A percentile compares a stretch with the other conserved stretches of the same genome.
Conservation (phyloP, 1,140 invertebrate genomes). For the Drosophila athabasca region DNA sequence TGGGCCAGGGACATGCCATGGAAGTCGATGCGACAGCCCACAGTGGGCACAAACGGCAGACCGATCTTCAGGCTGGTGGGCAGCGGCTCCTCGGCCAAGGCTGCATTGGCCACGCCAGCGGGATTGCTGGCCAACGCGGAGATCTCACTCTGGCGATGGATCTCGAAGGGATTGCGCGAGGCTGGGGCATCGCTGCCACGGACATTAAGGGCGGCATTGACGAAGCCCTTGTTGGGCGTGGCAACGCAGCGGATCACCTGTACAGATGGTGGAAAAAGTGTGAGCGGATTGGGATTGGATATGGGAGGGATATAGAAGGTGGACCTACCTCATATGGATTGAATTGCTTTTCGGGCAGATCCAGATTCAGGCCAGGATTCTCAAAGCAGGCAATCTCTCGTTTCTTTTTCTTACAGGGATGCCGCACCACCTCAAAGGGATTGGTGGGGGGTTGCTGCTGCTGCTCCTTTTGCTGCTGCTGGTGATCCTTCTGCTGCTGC, state of each 20-base stretch:
- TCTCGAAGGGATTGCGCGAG: conserved; percentile 78
- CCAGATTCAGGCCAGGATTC: conserved; percentile 79
- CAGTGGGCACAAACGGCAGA: conserved; percentile 74
- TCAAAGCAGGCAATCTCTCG: conserved; percentile 75
- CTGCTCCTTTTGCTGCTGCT: conserved; percentile 3
- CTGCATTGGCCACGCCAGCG: conserved; percentile 64
- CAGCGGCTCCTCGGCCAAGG: conserved; percentile 33
- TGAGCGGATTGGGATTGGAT: background rate
- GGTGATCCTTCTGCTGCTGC: conserved; percentile 15
- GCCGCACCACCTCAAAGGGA: conserved; percentile 79
- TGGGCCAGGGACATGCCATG: conserved; percentile 66
- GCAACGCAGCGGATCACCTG: conserved; percentile 62
- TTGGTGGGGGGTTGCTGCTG: conserved; percentile 37
- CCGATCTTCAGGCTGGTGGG: conserved; percentile 68
- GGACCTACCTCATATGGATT: conserved; percentile 78
- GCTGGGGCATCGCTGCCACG: conserved; percentile 60
- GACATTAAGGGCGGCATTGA: conserved; percentile 76
- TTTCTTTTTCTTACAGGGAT: conserved; percentile 81
- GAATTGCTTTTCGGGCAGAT: conserved; percentile 77
- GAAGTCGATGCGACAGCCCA: conserved; percentile 81
- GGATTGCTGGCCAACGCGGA: conserved; percentile 44
- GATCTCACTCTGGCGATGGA: conserved; percentile 60
- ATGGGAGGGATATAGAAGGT: too few relatives aligned
- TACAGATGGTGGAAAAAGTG: background rate
- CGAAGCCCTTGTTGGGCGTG: conserved; percentile 66